Base-by-base conservation (phyloP, 2,113 vertebrate genomes). In the Gopherus evgoodei region DNA sequence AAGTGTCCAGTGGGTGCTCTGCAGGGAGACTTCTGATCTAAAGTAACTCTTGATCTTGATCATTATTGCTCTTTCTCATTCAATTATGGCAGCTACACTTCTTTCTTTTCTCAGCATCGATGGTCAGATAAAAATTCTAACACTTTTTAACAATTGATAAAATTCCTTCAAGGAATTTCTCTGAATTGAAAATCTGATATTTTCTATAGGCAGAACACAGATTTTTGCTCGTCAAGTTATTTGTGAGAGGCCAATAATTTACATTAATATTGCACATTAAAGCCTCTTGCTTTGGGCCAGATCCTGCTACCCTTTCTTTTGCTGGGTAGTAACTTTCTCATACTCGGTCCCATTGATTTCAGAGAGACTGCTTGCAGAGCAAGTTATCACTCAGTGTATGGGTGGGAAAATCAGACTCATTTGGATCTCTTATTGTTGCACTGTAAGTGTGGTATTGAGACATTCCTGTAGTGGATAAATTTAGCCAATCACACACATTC, bases 381-480 rank as follows among this genome's bases (percentile, higher is more conserved):
- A 44, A 91, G 83, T 3, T 54, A 94, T 81, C 87, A 80, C 91
- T 90, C 53, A 3, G 14, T 19, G 38, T 84, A 3, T 62, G 49
- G 2, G 5, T 56, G 94, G 75, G 38, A 22, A 1, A 88, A 69
- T 44, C 57, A 95, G 53, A 53, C 79, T 84, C 25, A 9, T 22
- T 0, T 1, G 57, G 92, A 2, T 1, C 42, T 95, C 5, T 10
- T 91, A 93, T 62, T 95, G 92, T 95, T 93, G 96, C 89, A 94
- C 90, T 93, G 53, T 25, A 24, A 65, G 14, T 65, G n/a, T 47
- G 8, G 6, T 10, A 0, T 95, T 96, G 95, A 87, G 95, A 86
- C 91, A 91, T 79, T 13, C 1, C 85, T 22, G 83, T 4, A 53
- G 92, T 75, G 90, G 50, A 72, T 69, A 1, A 84, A 86, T 89